Evolutionary conservation across 2,113 vertebrate species (phyloP).

Genomic region (Felis catus): F.catus_Fca126_mat1.0 CM031415.1:201172001-201172500

Average conservation of each 20-base stretch:
- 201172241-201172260: too few species aligned
- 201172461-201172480: background rate
- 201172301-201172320: background rate
- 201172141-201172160: background rate
- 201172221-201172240: background rate
- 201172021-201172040: background rate
- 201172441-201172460: background rate
- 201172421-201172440: background rate
- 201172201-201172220: background rate
- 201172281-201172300: accelerated
- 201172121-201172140: background rate
- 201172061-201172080: background rate
- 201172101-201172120: background rate
- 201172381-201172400: background rate
- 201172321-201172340: background rate
- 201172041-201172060: background rate
- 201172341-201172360: background rate
- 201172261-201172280: background rate
- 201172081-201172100: background rate
- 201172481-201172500: background rate
- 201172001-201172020: background rate
- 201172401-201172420: background rate
- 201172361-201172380: background rate
- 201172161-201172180: too few species aligned
- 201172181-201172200: background rate